Base-by-base conservation (phyloP, 2,113 vertebrate species). In the Cyphotilapia sp. region DNA sequence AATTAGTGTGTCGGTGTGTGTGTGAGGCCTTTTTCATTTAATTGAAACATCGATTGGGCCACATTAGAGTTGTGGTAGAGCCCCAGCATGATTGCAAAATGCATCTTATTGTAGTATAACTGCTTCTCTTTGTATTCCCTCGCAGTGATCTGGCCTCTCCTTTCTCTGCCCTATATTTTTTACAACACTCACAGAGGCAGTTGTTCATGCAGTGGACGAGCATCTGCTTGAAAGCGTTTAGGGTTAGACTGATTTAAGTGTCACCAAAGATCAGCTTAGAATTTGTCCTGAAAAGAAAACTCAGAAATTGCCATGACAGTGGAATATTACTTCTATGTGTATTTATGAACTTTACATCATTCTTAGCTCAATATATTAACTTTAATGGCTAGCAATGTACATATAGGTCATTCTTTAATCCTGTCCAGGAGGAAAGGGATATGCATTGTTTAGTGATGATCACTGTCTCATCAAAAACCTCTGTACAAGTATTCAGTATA, bases 1-100 rank as follows among this genome's bases (percentile, higher is more conserved):
- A 90, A 94, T 93, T 91, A 86, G 82, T 66, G 63, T 82, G 85
- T 8, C 47, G 61, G 61, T 86, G 82, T 88, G 47, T 69, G 86
- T 91, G 76, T 56, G 63, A 81, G 80, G 42, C 17, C 7, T 27
- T 85, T 91, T 85, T 40, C 66, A 63, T 87, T 83, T 86, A 89
- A 93, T 87, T 69, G 63, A 82, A 47, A 80, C 83, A 91, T 92
- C 86, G 89, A 93, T 93, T 80, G 4, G 42, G 42, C 38, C 56
- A 92, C 88, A 90, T 88, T 84, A 81, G 89, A 92, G 54, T 56
- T 56, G 82, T 47, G 54, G 81, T 9, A 4, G 27, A 80, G 85
- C 51, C 40, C 29, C 80, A 83, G 87, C 38, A 10, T 78, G 90
- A 85, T 87, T 83, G 59, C 61, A 51, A 84, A 89, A 85, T 80